phyloP scores from a whole-genome alignment of 2,797 vertebrate genomes.

The Pristis pectinata region DNA sequence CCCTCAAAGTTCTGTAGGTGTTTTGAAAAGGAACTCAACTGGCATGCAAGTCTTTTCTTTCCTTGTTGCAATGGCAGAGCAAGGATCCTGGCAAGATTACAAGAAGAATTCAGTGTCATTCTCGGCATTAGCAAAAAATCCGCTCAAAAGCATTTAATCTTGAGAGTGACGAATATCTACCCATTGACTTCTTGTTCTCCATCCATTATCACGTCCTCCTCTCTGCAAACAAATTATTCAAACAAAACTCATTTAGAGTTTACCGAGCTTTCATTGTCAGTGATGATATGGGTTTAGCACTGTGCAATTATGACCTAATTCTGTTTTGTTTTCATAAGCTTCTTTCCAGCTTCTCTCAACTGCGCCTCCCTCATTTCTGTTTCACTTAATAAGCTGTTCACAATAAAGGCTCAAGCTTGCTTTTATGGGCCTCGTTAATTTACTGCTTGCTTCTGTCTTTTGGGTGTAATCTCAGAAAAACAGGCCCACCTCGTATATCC shows the following conservation, averaged over 20 bases:
- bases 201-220: neutral
- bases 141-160: neutral
- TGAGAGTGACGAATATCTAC: neutral
- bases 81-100: neutral
- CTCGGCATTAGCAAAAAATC: neutral
- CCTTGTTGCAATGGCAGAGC: neutral
- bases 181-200: neutral
- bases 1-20: too few relatives aligned
- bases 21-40: too few relatives aligned
- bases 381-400: conserved; percentile 6
- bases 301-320: neutral
- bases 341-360: neutral
- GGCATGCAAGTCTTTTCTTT: too few relatives aligned
- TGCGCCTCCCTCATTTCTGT: neutral
- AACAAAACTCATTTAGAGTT: conserved; percentile 4
- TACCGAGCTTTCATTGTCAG: neutral
- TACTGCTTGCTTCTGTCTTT: conserved; percentile 22
- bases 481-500: conserved; percentile 8
- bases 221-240: neutral
- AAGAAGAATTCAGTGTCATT: neutral
- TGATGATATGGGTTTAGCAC: neutral
- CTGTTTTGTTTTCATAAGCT: conserved; percentile 7
- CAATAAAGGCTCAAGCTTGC: neutral
- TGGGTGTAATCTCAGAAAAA: conserved; percentile 31
- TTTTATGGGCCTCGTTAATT: conserved; percentile 5